Evolutionary conservation across 2,888 invertebrate species (phyloP).

Genomic region (Melanchra persicariae): DNA sequence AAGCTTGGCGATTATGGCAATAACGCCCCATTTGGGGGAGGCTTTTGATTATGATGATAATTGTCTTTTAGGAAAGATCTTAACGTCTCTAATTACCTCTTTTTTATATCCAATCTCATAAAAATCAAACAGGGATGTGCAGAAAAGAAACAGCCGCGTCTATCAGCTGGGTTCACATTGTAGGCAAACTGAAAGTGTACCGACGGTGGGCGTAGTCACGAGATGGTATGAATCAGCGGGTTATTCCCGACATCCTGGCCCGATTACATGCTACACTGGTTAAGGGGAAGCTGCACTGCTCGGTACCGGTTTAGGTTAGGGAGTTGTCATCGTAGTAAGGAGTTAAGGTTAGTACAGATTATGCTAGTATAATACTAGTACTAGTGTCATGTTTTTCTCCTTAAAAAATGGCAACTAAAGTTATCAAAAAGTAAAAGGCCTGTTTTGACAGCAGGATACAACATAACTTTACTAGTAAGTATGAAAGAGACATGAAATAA

Average conservation of each 20-base stretch:
- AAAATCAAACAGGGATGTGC: background rate
- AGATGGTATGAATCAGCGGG: slow-evolving; percentile 82
- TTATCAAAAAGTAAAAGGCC: too few species aligned
- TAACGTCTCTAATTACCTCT: too few species aligned
- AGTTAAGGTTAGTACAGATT: background rate
- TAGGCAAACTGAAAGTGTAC: slow-evolving; percentile 63
- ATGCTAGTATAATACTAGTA: too few species aligned
- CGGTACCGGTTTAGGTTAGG: slow-evolving; percentile 27
- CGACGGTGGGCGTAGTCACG: slow-evolving; percentile 74
- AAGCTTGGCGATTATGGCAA: too few species aligned
- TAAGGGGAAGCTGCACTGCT: slow-evolving; percentile 75
- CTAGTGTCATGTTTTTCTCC: too few species aligned
- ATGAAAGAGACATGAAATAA: too few species aligned
- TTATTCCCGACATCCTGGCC: slow-evolving; percentile 88
- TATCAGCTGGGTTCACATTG: slow-evolving; percentile 66
- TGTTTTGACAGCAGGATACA: too few species aligned
- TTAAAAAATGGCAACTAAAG: background rate
- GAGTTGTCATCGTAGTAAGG: background rate
- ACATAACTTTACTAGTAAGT: too few species aligned
- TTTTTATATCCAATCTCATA: too few species aligned
- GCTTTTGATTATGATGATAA: too few species aligned
- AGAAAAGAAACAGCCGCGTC: slow-evolving; percentile 35
- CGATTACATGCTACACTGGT: slow-evolving; percentile 79
- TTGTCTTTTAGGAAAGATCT: too few species aligned
- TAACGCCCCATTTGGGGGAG: too few species aligned